Evolutionary conservation across 1,140 invertebrate genomes (phyloP).

Genomic region (Leptopilina clavipes): DNA sequence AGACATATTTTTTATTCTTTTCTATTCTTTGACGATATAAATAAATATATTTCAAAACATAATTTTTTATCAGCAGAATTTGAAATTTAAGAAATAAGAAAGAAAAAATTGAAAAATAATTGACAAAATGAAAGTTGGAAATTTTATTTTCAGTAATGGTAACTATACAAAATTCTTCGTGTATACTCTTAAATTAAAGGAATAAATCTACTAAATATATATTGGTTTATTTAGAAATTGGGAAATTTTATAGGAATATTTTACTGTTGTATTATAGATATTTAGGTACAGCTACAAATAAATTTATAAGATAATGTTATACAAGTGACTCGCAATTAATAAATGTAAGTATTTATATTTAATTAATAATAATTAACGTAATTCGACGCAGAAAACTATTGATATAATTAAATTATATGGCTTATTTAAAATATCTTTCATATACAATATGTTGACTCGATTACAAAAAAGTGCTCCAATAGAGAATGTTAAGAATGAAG

Average conservation of each 20-base stretch:
- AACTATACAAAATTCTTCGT: neutral
- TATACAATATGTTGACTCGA: neutral
- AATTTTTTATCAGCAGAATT: no score
- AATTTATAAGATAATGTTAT: neutral
- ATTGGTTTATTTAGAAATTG: conserved; percentile 5
- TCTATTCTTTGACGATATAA: no score
- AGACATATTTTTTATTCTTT: no score
- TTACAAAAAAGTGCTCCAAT: conserved; percentile 90
- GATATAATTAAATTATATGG: no score
- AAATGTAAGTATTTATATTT: conserved; percentile 12
- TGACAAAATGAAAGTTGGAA: neutral
- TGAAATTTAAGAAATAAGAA: no score
- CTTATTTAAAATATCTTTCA: neutral
- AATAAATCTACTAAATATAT: neutral
- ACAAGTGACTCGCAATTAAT: neutral
- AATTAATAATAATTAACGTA: neutral
- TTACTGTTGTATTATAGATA: neutral
- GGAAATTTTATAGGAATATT: neutral
- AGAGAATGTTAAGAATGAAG: conserved; percentile 89
- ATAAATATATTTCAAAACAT: no score
- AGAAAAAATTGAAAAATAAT: neutral
- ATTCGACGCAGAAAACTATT: neutral
- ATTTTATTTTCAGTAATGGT: neutral
- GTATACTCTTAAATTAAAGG: neutral
- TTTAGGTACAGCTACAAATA: neutral